These are phyloP conservation scores for Echiichthys vipera DNA, from an alignment of 2,797 vertebrate species.

Conservation along the genomic window DNA sequence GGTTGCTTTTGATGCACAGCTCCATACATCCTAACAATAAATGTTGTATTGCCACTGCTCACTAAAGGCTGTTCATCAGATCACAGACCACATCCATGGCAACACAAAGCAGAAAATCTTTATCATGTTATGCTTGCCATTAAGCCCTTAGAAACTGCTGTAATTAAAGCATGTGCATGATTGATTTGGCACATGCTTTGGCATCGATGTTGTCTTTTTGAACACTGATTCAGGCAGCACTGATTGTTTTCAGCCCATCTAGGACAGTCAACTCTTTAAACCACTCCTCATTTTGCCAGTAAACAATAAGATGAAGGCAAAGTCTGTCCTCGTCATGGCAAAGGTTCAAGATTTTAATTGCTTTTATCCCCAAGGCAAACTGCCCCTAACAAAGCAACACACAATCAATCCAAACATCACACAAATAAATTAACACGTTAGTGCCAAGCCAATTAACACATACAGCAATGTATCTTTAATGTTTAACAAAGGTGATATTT, in stretches of 20 bases:
- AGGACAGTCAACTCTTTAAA: constrained; percentile 39
- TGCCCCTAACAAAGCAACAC: constrained; percentile 49
- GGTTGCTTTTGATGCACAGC: constrained; percentile 64
- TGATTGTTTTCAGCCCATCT: constrained; percentile 58
- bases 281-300: constrained; percentile 49
- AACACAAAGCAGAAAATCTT: constrained; percentile 42
- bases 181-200: constrained; percentile 53
- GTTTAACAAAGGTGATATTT: constrained; percentile 24
- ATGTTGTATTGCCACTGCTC: constrained; percentile 33
- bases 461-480: constrained; percentile 38
- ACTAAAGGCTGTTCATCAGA: constrained; percentile 31
- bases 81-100: constrained; percentile 23
- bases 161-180: constrained; percentile 57
- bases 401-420: constrained; percentile 59
- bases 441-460: constrained; percentile 57
- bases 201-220: constrained; percentile 53
- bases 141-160: constrained; percentile 26
- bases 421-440: constrained; percentile 46
- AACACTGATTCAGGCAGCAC: constrained; percentile 54
- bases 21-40: constrained; percentile 51
- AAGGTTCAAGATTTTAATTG: constrained; percentile 78
- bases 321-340: constrained; percentile 50
- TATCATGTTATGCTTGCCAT: constrained; percentile 41
- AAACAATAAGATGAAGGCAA: constrained; percentile 57
- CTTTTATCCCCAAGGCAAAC: constrained; percentile 60